Evolutionary conservation across 2,888 invertebrate species (phyloP).

Genomic region (Phlogophora meticulosa): DNA sequence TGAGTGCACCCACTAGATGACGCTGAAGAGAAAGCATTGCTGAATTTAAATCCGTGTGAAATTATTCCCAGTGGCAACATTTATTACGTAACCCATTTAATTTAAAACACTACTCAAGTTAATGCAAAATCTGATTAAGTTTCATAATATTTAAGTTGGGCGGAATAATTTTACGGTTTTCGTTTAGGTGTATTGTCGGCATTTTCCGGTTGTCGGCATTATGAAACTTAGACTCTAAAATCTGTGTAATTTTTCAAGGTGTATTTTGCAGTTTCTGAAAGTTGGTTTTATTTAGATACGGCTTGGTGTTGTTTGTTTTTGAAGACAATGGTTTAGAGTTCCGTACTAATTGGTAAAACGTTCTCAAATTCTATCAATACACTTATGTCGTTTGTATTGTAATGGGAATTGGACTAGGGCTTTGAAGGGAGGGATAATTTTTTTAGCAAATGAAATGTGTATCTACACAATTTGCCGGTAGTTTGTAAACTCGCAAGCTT

Average conservation of each 20-base stretch:
- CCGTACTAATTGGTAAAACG: not conserved
- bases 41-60: not conserved
- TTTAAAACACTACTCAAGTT: conserved; percentile 33
- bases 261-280: conserved; percentile 35
- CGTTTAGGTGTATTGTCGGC: conserved; percentile 40
- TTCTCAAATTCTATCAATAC: too few species aligned
- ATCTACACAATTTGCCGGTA: too few species aligned
- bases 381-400: too few species aligned
- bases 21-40: conserved; percentile 25
- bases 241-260: conserved; percentile 54
- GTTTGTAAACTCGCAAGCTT: too few species aligned
- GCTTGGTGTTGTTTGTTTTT: not conserved
- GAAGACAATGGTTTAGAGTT: not conserved
- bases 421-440: too few species aligned
- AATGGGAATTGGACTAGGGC: too few species aligned
- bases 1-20: not conserved
- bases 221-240: conserved; percentile 49
- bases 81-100: conserved; percentile 55
- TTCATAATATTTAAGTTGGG: conserved; percentile 50
- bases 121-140: conserved; percentile 32
- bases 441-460: too few species aligned
- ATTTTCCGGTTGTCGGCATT: conserved; percentile 37
- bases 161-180: conserved; percentile 54
- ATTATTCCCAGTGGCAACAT: conserved; percentile 21
- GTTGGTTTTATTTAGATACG: conserved; percentile 39